Base-by-base conservation (phyloP, 2,113 vertebrate species). In the Syngnathus scovelli region DNA sequence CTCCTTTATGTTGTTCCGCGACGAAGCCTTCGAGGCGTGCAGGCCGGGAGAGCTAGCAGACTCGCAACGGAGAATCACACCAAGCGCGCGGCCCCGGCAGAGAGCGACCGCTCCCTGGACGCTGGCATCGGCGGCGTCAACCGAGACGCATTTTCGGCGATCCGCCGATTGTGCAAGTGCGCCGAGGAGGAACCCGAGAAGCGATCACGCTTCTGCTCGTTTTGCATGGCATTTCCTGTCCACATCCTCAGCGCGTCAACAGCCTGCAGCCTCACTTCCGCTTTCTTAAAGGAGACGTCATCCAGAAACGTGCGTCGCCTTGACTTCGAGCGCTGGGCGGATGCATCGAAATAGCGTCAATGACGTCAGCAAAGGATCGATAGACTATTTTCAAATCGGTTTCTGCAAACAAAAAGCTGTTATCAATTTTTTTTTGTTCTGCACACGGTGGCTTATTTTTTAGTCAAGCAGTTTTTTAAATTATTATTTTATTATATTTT, bases 231-330 rank as follows among this genome's bases (percentile, higher is more conserved):
- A 85, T 82, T 90, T 90, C 89, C 89, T 90, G 89, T 87, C 87
- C 89, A 88, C 87, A 88, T 87, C 85, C 83, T 85, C 84, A 63
- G 76, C 75, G 82, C 88, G 87, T 90, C 87, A 78, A 72, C 38
- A 49, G 71, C 48, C 10, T 76, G 21, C 54, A 74, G 46, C 67
- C 78, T 78, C 77, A 85, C 81, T 82, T 86, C 86, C 80, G 84
- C 64, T 88, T 85, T 84, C 86, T 89, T 91, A 89, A 91, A 91
- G 90, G 86, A 79, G 85, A 82, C 81, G 86, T 71, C 77, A 62
- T 66, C 65, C 36, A 18, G 13, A 52, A 19, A 52, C 51, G 41
- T 12, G 41, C 23, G 21, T 23, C 23, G 23, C 15, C 23, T 27
- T 54, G 21, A 15, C 15, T 27, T 9, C 12, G 19, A 48, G 15